Evolutionary conservation across 2,113 vertebrate genomes (phyloP).

Genomic region (Cheirogaleus medius): DNA sequence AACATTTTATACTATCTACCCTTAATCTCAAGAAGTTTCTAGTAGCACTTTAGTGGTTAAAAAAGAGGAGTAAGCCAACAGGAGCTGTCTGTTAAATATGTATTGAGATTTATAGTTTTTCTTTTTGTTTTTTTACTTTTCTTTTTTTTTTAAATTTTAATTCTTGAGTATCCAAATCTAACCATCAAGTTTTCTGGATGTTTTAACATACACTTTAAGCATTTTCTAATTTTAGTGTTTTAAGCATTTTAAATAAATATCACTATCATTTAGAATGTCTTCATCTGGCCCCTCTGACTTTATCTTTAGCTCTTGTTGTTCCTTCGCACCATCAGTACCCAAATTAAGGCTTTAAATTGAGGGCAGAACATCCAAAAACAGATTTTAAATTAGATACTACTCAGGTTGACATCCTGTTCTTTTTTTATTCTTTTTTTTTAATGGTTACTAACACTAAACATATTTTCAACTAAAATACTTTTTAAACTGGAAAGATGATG

Average conservation of each 20-base stretch:
- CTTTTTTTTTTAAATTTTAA: neutral
- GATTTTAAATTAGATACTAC: conserved; percentile 14
- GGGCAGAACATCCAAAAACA: neutral
- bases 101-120: neutral
- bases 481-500: neutral
- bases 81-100: neutral
- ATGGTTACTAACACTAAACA: neutral
- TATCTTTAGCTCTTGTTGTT: neutral
- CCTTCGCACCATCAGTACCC: neutral
- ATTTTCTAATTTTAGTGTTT: neutral
- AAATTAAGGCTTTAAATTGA: neutral
- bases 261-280: neutral
- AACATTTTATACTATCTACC: neutral
- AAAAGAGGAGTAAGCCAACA: neutral
- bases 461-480: neutral
- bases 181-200: neutral
- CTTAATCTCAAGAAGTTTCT: neutral
- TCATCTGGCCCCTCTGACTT: neutral
- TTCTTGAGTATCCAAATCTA: neutral
- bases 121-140: neutral
- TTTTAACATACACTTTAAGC: neutral
- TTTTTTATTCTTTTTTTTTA: neutral
- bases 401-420: neutral
- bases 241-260: neutral
- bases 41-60: neutral